These are phyloP conservation scores for Gandaritis pyraliata DNA, from an alignment of 2,888 invertebrate species.

Conservation along the genomic window DNA sequence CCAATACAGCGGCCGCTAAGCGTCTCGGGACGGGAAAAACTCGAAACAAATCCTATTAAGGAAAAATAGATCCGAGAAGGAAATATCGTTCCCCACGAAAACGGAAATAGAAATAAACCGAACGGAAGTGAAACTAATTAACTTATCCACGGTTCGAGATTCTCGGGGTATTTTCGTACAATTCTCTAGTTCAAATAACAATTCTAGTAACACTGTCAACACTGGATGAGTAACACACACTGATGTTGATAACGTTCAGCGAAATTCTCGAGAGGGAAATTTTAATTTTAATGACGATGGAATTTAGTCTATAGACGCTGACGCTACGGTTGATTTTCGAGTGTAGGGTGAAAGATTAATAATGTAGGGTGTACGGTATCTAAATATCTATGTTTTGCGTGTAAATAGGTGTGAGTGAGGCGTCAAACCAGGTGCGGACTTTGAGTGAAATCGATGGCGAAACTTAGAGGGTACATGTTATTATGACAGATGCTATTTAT, in stretches of 20 bases:
- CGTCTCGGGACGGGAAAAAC: constrained; percentile 56
- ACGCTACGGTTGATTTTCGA: constrained; percentile 52
- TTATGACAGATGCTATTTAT: constrained; percentile 80
- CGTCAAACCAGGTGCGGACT: constrained; percentile 79
- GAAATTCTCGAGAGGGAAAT: constrained; percentile 65
- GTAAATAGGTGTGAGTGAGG: constrained; percentile 79
- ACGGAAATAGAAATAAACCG: constrained; percentile 82
- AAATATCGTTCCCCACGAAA: constrained; percentile 75
- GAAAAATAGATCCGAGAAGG: constrained; percentile 76
- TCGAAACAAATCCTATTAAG: constrained; percentile 75
- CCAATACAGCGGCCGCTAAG: constrained; percentile 57
- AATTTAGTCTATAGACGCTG: constrained; percentile 50
- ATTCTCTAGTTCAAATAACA: constrained; percentile 73
- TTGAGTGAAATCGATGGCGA: constrained; percentile 71
- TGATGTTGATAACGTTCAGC: constrained; percentile 73
- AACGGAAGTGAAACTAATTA: constrained; percentile 83
- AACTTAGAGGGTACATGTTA: constrained; percentile 74
- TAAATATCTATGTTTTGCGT: constrained; percentile 80
- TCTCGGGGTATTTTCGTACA: constrained; percentile 79
- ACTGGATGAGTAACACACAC: constrained; percentile 69
- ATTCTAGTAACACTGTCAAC: constrained; percentile 78
- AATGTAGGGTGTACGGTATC: constrained; percentile 70
- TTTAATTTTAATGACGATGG: constrained; percentile 43
- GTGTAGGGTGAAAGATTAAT: constrained; percentile 47
- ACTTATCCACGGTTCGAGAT: constrained; percentile 77